Percentiles rank a stretch among this genome's conserved stretches.
Evolutionary conservation across 2,888 invertebrate genomes (phyloP).

Genomic region (Periphyllus acericola): DNA sequence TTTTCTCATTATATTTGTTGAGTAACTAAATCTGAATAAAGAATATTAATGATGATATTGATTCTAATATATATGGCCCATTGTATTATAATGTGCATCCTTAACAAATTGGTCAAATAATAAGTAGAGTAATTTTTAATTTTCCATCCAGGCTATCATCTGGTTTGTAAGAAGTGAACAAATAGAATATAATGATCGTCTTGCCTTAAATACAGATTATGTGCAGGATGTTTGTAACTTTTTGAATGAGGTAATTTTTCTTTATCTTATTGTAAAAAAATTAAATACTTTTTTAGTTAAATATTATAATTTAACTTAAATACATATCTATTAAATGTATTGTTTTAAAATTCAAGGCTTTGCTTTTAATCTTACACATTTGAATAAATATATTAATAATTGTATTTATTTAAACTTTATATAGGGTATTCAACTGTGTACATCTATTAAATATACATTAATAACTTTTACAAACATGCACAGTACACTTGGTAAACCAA

Average conservation of each 20-base stretch:
- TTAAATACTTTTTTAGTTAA: neutral
- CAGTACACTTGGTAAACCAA: conserved; percentile 52
- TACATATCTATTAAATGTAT: neutral
- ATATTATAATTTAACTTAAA: neutral
- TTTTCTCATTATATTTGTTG: neutral
- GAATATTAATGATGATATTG: neutral
- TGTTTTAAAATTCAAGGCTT: neutral
- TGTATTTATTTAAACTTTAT: neutral
- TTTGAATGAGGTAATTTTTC: conserved; percentile 44
- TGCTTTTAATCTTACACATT: neutral
- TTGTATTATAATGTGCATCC: neutral
- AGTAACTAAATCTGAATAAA: neutral
- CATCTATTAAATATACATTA: conserved; percentile 39
- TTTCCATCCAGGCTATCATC: conserved; percentile 33
- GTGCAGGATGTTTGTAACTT: conserved; percentile 29
- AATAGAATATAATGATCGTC: neutral
- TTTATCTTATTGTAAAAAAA: neutral
- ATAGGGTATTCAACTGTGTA: conserved; percentile 49
- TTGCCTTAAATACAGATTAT: neutral
- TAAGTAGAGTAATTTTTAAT: neutral
- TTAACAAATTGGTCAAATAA: too few relatives aligned
- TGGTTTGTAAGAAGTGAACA: conserved; percentile 51
- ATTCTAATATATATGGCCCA: neutral
- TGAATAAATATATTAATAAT: neutral
- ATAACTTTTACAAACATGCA: conserved; percentile 54